Percentiles rank a stretch among this genome's conserved stretches.
Conservation (phyloP, 2,113 vertebrate species). For the Piliocolobus tephrosceles region DNA sequence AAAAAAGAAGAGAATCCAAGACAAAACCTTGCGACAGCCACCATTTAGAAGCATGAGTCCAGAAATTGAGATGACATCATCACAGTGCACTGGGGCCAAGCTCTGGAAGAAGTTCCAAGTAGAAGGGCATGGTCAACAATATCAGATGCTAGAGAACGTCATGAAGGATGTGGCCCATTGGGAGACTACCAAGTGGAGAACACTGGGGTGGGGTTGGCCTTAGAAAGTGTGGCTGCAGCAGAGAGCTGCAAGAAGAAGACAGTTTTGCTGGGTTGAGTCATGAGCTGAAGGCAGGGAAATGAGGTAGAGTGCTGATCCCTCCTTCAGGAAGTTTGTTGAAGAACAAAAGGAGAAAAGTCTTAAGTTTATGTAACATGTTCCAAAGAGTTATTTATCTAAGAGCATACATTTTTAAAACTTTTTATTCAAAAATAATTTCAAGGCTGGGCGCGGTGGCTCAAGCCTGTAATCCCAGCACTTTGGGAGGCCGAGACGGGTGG, state of each 20-base stretch:
- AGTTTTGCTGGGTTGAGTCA: neutral
- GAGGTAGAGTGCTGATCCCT: neutral
- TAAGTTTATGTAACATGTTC: neutral
- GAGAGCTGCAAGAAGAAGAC: neutral
- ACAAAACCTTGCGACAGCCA: neutral
- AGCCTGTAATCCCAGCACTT: too few relatives aligned
- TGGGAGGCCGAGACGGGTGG: too few relatives aligned
- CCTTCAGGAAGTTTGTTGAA: neutral
- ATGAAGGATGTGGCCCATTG: too few relatives aligned
- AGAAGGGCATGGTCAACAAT: neutral
- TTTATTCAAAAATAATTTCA: neutral
- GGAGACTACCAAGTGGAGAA: neutral
- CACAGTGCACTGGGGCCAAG: neutral
- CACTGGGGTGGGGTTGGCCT: too few relatives aligned
- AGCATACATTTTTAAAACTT: neutral
- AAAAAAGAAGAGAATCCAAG: neutral
- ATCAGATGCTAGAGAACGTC: neutral
- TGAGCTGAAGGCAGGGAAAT: neutral
- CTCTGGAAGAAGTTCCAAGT: neutral
- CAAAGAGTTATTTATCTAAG: neutral
- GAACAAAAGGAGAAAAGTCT: neutral
- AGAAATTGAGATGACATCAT: neutral
- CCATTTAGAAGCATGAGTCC: neutral
- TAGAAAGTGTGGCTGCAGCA: neutral
- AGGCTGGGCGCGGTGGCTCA: too few relatives aligned